Evolutionary conservation across 2,797 vertebrate genomes (phyloP).

Genomic region (Euthynnus affinis): DNA sequence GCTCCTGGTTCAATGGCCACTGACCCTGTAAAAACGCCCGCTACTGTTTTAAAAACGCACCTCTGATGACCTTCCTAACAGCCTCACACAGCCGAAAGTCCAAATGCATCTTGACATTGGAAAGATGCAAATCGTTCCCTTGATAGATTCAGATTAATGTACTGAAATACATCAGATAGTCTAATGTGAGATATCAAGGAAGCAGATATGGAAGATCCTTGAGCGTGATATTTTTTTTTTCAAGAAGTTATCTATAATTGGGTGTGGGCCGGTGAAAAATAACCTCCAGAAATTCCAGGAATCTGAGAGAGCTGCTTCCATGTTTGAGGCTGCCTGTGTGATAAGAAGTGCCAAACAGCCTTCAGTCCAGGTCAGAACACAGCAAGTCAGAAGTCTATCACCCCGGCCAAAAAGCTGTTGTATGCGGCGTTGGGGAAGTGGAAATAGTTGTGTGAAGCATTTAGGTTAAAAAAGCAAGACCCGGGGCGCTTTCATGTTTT

Average conservation of each 20-base stretch:
- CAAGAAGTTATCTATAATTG: constrained; percentile 43
- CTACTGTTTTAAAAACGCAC: constrained; percentile 29
- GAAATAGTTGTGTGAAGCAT: constrained; percentile 55
- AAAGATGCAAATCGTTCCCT: constrained; percentile 12
- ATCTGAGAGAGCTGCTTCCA: constrained; percentile 36
- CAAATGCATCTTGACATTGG: constrained; percentile 7
- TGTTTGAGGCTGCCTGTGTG: constrained; percentile 18
- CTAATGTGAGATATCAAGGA: background rate
- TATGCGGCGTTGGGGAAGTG: constrained; percentile 40
- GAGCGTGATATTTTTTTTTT: constrained; percentile 1
- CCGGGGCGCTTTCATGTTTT: constrained; percentile 68
- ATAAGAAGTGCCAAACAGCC: constrained; percentile 39
- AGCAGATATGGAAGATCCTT: background rate
- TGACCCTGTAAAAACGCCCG: constrained; percentile 35
- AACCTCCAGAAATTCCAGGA: constrained; percentile 54
- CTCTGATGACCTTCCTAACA: constrained; percentile 27
- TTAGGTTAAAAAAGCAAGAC: constrained; percentile 54
- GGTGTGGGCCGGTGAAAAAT: constrained; percentile 44
- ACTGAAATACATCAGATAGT: constrained; percentile 4
- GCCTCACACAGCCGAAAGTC: background rate
- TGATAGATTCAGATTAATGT: constrained; percentile 25
- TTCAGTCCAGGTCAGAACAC: constrained; percentile 43
- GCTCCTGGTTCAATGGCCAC: constrained; percentile 27
- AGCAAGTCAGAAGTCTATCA: constrained; percentile 36
- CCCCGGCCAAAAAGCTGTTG: constrained; percentile 28